Evolutionary conservation across 2,797 vertebrate genomes (phyloP).

Genomic region (Heteromormyrus szaboi): DNA sequence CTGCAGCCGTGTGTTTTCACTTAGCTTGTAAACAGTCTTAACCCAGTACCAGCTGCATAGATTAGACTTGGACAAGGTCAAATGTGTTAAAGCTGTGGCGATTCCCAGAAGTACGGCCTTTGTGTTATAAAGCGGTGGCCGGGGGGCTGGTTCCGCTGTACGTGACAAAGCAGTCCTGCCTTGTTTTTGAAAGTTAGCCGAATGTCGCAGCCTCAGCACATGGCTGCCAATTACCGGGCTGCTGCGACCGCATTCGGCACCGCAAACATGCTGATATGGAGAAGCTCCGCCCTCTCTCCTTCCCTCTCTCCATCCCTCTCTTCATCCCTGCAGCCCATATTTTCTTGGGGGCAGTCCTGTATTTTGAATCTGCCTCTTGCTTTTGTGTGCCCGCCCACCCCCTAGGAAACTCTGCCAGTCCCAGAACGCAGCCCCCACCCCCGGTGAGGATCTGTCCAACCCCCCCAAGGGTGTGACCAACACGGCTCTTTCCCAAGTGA

Average conservation of each 20-base stretch:
- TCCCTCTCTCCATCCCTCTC: background rate
- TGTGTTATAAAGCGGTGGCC: background rate
- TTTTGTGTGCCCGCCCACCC: background rate
- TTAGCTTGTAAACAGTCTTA: background rate
- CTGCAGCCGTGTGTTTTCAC: background rate
- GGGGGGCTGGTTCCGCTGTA: background rate
- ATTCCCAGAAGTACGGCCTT: background rate
- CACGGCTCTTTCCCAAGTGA: conserved; percentile 64
- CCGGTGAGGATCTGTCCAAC: conserved; percentile 64
- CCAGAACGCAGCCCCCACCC: conserved; percentile 57
- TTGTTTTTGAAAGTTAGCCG: background rate
- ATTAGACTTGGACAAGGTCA: background rate
- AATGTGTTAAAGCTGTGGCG: background rate
- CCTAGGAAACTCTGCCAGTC: conserved; percentile 76
- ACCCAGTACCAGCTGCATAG: background rate
- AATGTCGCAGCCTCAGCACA: background rate
- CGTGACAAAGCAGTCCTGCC: background rate
- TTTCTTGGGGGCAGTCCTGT: background rate
- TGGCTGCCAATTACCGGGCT: background rate
- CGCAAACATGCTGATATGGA: background rate
- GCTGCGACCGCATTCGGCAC: background rate
- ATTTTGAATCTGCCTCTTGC: background rate
- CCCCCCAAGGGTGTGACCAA: conserved; percentile 67
- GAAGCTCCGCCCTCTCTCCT: background rate
- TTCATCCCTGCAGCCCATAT: background rate